phyloP scores from a whole-genome alignment of 30 jellyfish, hydroid and myxozoan species.

The Sanderia malayensis region DNA sequence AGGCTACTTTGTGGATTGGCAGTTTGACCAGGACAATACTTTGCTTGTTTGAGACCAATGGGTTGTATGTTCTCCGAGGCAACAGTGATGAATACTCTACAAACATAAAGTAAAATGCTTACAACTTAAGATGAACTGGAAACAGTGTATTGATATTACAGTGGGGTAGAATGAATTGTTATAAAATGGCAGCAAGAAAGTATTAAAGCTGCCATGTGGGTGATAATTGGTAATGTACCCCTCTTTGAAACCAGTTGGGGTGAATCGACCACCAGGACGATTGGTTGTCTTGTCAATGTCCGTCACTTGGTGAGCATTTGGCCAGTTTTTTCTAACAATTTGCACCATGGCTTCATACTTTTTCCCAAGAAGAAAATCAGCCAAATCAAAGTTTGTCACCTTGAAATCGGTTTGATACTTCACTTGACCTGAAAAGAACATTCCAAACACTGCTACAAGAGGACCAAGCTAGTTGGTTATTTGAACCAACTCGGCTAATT shows the following conservation, averaged over 20 bases:
- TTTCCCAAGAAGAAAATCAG: constrained; percentile 33
- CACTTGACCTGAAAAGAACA: constrained; percentile 46
- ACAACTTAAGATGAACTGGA: no score
- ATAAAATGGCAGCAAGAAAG: no score
- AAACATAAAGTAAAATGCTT: neutral
- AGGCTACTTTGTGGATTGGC: constrained; percentile 42
- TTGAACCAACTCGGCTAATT: no score
- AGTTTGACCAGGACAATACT: constrained; percentile 53
- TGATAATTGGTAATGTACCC: no score
- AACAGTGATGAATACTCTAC: constrained; percentile 59
- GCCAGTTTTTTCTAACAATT: constrained; percentile 37
- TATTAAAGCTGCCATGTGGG: no score
- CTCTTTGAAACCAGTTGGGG: constrained; percentile 67
- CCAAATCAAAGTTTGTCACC: constrained; percentile 46
- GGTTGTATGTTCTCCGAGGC: constrained; percentile 56
- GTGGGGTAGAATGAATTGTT: no score
- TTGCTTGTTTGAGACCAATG: constrained; percentile 47
- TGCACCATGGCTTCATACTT: constrained; percentile 22
- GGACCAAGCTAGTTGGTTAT: no score
- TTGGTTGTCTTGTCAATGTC: constrained; percentile 64
- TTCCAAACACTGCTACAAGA: no score
- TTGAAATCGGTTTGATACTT: constrained; percentile 65
- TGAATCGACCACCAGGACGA: constrained; percentile 77
- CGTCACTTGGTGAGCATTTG: constrained; percentile 54
- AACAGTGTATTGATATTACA: neutral